Base-by-base conservation (phyloP, 2,113 vertebrate species). In the Arenaria interpres region DNA sequence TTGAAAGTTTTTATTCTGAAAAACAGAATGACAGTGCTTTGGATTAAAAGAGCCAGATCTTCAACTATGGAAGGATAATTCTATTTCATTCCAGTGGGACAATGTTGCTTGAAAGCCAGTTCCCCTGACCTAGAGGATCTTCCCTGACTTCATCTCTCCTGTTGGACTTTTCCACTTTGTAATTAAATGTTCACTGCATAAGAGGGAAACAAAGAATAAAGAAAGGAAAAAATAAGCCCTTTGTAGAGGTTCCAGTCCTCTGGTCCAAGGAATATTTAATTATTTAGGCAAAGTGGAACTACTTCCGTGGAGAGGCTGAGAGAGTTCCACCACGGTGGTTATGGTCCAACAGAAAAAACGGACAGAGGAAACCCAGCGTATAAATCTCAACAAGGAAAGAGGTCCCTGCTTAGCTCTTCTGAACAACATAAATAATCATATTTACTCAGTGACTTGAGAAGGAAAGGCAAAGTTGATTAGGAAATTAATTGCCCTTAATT, bases 111-210 rank as follows among this genome's bases (percentile, higher is more conserved):
- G 4, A 75, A 92, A 90, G 80, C 69, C 90, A 94, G 0, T 82
- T 93, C 83, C 63, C 71, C 76, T 95, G 94, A 90, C 66, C 80
- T 81, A 87, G 90, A 79, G 83, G 69, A 93, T 96, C 85, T 96
- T 91, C 93, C 96, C 69, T 96, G 93, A 95, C 75, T 95, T 96
- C 50, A 93, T 96, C 71, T 91, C 81, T 89, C 71, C 71, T 69
- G 35, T 73, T 89, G 77, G 89, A 88, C 77, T 93, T 94, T 96
- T 96, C 94, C 91, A 68, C 48, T 54, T 82, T 89, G 39, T 91
- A 93, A 64, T 90, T 94, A 93, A 90, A 69, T 64, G 80, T 76
- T 77, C 54, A 25, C 45, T 0, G 27, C 19, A 51, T 86, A 76
- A 87, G 63, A 88, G 35, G 77, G 66, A 95, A 97, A 96, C 84